Base-by-base conservation (phyloP, 2,888 invertebrate genomes). In the Alitta virens region DNA sequence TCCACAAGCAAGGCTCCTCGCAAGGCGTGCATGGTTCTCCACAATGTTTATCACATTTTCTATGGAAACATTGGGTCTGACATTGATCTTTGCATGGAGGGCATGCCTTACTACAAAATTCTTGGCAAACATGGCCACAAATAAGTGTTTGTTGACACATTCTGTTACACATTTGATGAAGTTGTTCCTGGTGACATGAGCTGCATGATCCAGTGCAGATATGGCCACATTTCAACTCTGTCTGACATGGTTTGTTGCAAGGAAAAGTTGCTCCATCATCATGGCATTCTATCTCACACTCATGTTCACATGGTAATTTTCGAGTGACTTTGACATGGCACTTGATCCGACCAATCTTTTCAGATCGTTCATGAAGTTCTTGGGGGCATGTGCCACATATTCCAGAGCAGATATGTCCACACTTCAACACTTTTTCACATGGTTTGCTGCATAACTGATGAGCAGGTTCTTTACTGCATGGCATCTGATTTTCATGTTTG, bases 131-230 rank as follows among this genome's bases (percentile, higher is more conserved):
- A 56, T 78, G 78, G 25, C 75, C 75, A 66, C 78, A 78, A 9
- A 89, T 84, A 63, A 88, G 83, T 14, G 75, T 70, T 55, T 84
- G 84, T 5, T 83, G 82, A 78, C 90, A 90, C 21, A 80, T 77
- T 68, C 85, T 82, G 40, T 70, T 67, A 77, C 89, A 89, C 23
- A 85, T 79, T 61, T 71, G 74, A 77, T 90, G 90, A 60, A 89
- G 76, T 9, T 88, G 84, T 49, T 87, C 87, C 73, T 86, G 86
- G 40, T 69, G 75, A 77, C 89, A 89, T 52, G 75, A 74, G 68
- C 84, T 84, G n/a, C n/a, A 1, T 71, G 74, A 16, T 82, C 81
- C 9, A 24, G 57, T n/a, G n/a, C n/a, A n/a, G n/a, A n/a, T n/a
- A n/a, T n/a, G n/a, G n/a, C n/a, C n/a, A n/a, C n/a, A n/a, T n/a